Conservation (phyloP, 2,888 invertebrate genomes). For the Clanis bilineata region DNA sequence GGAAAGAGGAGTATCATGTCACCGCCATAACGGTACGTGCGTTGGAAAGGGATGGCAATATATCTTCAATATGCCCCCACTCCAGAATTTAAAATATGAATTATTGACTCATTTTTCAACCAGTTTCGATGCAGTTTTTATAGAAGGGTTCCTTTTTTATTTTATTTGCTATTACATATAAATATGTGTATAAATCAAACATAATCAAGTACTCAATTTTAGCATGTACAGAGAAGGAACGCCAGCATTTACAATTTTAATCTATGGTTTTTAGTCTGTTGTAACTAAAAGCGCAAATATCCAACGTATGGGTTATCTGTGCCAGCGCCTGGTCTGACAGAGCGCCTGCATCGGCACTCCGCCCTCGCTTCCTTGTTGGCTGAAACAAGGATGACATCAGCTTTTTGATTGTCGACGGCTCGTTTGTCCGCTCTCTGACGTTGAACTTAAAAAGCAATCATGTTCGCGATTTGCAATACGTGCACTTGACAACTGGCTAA, state of each 20-base stretch:
- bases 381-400: slow-evolving; percentile 43
- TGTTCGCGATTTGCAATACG: slow-evolving; percentile 29
- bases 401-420: slow-evolving; percentile 48
- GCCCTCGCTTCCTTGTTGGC: slow-evolving; percentile 22
- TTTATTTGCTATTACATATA: no score
- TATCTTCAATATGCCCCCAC: no score
- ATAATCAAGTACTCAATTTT: no score
- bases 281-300: slow-evolving; percentile 11
- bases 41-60: no score
- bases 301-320: slow-evolving; percentile 15
- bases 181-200: no score
- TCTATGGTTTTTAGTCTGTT: neutral
- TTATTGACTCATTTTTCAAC: no score
- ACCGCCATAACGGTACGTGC: no score
- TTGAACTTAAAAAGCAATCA: slow-evolving; percentile 34
- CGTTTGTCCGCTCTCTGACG: slow-evolving; percentile 42
- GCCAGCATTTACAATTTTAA: neutral
- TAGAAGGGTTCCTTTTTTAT: no score
- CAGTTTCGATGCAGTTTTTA: no score
- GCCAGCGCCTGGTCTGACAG: neutral
- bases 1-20: no score
- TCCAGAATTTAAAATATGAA: no score
- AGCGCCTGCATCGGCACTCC: slow-evolving; percentile 13
- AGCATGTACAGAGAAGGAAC: no score
- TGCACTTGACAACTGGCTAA: slow-evolving; percentile 41